These are phyloP conservation scores for Physocephala rufipes DNA, from an alignment of 2,888 invertebrate genomes.

Conservation along the genomic window DNA sequence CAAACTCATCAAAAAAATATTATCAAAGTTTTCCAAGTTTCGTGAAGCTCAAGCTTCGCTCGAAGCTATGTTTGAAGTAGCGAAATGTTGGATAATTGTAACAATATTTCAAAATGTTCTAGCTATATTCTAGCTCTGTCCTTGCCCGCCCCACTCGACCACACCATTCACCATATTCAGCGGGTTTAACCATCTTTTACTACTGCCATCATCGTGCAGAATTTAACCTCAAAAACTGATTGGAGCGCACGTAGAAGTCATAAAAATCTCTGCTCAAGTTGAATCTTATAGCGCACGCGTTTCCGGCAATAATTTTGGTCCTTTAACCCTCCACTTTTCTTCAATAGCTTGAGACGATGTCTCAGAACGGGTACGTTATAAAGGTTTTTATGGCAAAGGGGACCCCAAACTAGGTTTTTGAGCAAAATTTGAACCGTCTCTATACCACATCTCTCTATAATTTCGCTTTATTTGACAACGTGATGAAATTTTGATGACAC, in stretches of 20 bases:
- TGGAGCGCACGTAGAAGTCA: conserved; percentile 30
- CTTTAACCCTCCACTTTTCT: not conserved
- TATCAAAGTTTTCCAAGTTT: conserved; percentile 4
- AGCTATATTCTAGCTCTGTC: not conserved
- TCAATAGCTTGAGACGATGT: no score
- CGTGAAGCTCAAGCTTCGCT: not conserved
- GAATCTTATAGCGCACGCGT: conserved; percentile 29
- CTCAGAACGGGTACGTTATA: no score
- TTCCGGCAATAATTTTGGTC: conserved; percentile 10
- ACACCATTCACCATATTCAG: not conserved
- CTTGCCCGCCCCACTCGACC: not conserved
- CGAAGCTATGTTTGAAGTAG: no score
- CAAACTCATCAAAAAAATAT: not conserved
- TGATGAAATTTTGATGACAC: conserved; percentile 47
- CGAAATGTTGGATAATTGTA: conserved; percentile 1
- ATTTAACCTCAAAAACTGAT: not conserved
- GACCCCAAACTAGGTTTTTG: no score
- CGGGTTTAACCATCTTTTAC: not conserved
- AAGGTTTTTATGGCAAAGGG: no score
- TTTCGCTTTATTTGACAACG: conserved; percentile 25
- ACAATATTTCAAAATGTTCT: not conserved
- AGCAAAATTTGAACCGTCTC: no score
- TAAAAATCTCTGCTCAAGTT: conserved; percentile 30
- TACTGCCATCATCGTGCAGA: not conserved
- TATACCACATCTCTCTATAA: not conserved